Evolutionary conservation across 1,140 invertebrate species (phyloP).

Genomic region (Palaemon carinicauda): DNA sequence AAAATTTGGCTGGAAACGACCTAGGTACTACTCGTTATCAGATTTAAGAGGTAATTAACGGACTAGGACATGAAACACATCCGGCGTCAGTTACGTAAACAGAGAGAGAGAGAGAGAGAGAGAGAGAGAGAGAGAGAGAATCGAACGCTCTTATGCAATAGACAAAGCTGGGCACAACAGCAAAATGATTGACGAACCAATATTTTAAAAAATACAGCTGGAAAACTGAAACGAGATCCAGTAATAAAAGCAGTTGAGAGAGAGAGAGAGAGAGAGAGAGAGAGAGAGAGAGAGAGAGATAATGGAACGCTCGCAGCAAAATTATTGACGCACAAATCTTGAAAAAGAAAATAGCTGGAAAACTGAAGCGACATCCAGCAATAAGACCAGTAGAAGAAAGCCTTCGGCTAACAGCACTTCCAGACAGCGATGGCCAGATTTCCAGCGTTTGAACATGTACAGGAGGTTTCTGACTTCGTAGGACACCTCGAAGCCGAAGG

Average conservation of each 20-base stretch:
- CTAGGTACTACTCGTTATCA: neutral
- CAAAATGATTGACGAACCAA: too few species aligned
- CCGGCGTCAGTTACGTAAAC: neutral
- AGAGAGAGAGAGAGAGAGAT: too few species aligned
- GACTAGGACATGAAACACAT: neutral
- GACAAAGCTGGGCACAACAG: too few species aligned
- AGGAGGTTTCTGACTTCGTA: constrained; percentile 89
- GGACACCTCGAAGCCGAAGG: constrained; percentile 90
- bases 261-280: neutral
- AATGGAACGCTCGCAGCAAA: too few species aligned
- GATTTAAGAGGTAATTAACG: neutral
- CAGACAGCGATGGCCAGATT: constrained; percentile 88
- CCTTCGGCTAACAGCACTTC: constrained; percentile 75
- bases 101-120: neutral
- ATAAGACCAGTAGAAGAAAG: neutral
- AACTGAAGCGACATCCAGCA: too few species aligned
- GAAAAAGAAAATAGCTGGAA: too few species aligned
- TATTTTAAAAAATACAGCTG: too few species aligned
- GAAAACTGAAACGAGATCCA: neutral
- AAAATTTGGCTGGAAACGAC: too few species aligned
- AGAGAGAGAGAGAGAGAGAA: neutral
- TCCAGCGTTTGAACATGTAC: constrained; percentile 91
- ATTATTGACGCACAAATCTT: too few species aligned
- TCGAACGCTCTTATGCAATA: neutral
- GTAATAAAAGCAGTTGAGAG: neutral